A percentile compares a stretch with the other conserved stretches of the same genome.
phyloP scores from a whole-genome alignment of 2,797 vertebrate species.

The Ctenopoma multispine region DNA sequence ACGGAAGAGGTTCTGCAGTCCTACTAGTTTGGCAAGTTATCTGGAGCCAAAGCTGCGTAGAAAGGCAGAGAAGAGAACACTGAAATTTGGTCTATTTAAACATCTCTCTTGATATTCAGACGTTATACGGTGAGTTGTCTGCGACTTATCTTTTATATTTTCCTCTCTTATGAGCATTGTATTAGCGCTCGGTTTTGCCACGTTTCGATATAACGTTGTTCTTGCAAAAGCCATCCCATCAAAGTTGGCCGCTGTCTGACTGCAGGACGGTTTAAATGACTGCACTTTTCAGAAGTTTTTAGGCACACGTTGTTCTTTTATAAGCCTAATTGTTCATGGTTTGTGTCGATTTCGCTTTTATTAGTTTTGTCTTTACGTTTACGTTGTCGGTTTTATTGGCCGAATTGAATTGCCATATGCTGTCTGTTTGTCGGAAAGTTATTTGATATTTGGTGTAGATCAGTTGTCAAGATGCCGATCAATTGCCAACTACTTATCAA shows the following conservation, averaged over 20 bases:
- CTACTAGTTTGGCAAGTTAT: constrained; percentile 82
- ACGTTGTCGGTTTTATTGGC: background rate
- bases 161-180: constrained; percentile 19
- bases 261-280: constrained; percentile 54
- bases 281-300: constrained; percentile 8
- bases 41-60: constrained; percentile 67
- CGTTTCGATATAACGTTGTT: constrained; percentile 78
- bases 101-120: constrained; percentile 58
- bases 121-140: constrained; percentile 80
- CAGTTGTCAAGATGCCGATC: constrained; percentile 48
- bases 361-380: too few relatives aligned
- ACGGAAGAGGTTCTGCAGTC: constrained; percentile 85
- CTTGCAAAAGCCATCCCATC: constrained; percentile 63
- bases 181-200: constrained; percentile 77
- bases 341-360: background rate
- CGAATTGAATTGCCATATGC: constrained; percentile 13
- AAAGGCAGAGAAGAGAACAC: constrained; percentile 72
- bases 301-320: constrained; percentile 45
- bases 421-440: constrained; percentile 22
- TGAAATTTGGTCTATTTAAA: constrained; percentile 70
- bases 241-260: constrained; percentile 42
- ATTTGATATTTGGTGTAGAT: constrained; percentile 59
- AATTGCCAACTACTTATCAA: constrained; percentile 28
- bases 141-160: constrained; percentile 38
- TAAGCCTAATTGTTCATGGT: background rate